phyloP scores from a whole-genome alignment of 2,113 vertebrate species.

The Pomatostomus ruficeps region DNA sequence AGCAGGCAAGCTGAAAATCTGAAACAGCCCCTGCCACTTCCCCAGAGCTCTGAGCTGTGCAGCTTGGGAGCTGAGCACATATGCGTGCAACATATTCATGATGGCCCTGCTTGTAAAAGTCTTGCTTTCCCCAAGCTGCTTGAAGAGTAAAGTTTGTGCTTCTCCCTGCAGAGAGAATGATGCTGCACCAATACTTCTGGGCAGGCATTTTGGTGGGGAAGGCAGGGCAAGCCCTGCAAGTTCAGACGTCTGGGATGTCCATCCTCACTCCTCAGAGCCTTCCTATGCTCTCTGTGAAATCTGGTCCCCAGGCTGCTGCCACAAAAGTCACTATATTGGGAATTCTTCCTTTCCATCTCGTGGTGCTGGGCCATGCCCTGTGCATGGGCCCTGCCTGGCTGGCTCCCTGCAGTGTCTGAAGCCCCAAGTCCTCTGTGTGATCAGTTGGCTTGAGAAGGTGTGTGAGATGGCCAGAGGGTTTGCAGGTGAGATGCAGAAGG shows the following conservation, averaged over 20 bases:
- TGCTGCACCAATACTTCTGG: not conserved
- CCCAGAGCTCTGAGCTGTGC: not conserved
- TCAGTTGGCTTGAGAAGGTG: not conserved
- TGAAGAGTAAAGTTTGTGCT: not conserved
- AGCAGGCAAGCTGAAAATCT: not conserved
- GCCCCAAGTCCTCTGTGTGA: not conserved
- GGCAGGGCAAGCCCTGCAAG: not conserved
- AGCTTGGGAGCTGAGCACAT: not conserved
- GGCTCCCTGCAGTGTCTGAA: not conserved
- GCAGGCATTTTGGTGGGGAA: not conserved
- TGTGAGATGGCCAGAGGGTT: not conserved
- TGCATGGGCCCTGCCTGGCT: fast-evolving
- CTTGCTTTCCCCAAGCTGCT: not conserved
- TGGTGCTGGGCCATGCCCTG: not conserved
- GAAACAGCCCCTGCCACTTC: not conserved
- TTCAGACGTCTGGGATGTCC: not conserved
- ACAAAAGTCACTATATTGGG: not conserved
- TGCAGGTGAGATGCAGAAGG: not conserved
- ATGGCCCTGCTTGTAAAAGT: not conserved
- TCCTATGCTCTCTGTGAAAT: not conserved
- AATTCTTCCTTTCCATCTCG: not conserved
- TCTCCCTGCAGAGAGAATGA: not conserved
- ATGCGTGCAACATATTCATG: not conserved
- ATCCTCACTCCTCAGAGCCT: not conserved
- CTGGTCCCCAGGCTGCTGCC: not conserved